These are phyloP conservation scores for Chiropotes sagulatus DNA, from an alignment of 2,797 vertebrate genomes.

Conservation along the genomic window DNA sequence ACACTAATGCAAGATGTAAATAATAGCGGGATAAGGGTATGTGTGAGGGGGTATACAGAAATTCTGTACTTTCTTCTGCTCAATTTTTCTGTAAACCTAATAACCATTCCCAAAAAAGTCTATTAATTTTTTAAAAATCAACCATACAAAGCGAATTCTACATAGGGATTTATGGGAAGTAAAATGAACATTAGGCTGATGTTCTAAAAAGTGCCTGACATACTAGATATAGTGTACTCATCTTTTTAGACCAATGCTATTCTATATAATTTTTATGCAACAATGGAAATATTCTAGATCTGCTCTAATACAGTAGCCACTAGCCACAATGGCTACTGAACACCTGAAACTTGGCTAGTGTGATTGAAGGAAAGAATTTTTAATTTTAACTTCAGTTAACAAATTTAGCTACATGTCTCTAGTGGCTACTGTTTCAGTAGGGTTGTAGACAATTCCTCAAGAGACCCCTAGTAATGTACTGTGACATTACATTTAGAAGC, in stretches of 20 bases:
- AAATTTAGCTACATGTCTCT: background rate
- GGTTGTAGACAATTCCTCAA: slow-evolving; percentile 51
- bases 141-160: slow-evolving; percentile 38
- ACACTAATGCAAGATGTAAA: slow-evolving; percentile 10
- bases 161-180: background rate
- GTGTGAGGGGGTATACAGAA: background rate
- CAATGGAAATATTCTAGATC: background rate
- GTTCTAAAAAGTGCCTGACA: slow-evolving; percentile 10
- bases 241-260: background rate
- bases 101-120: background rate
- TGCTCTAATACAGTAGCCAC: background rate
- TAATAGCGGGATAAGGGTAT: background rate
- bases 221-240: background rate
- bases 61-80: background rate
- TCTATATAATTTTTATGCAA: background rate
- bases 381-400: slow-evolving; percentile 31
- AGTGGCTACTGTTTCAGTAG: background rate
- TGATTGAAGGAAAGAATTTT: background rate
- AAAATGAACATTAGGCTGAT: background rate
- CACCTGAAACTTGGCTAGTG: background rate
- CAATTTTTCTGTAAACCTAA: slow-evolving; percentile 34
- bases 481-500: slow-evolving; percentile 32
- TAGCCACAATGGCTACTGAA: background rate
- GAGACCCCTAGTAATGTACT: slow-evolving; percentile 26
- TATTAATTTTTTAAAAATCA: background rate